Evolutionary conservation across 1,140 invertebrate species (phyloP), one percentile per base, ranked within the genome.

Genomic region (Pachyrhynchus sulphureomaculatus): DNA sequence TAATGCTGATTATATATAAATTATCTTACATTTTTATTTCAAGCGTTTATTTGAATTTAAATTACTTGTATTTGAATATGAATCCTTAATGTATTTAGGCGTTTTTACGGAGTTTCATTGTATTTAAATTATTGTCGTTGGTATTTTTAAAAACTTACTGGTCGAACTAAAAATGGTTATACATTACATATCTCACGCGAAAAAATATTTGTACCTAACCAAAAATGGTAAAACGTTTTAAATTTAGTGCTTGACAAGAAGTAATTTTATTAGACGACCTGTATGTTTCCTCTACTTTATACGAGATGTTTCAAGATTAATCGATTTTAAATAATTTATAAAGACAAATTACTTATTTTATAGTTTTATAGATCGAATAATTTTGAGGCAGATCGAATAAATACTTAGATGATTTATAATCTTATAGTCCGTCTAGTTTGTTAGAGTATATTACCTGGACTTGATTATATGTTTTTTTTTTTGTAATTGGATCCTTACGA

Each of bases 381-480:
- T 39, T 39, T 39, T 18, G 13, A 15, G 6, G 0, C 36, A 39
- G 10, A 4, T n/a, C 6, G 6, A 6, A 17, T 15, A 39, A 17
- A 39, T 39, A 44, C 15, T 44, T n/a, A 10, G 20, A 18, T 39
- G 4, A 44, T 18, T 44, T 44, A 44, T 18, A 44, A 20, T 23
- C 3, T 44, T 44, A 44, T 44, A 44, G 15, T 44, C 41, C 15
- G 29, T 26, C 33, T 29, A 24, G 36, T 33, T 37, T 51, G 36
- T 49, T 42, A 59, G 36, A 51, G 21, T 47, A 34, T 33, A 41
- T 48, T 59, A 59, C 10, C 36, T 48, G 34, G 20, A 33, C 23
- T 15, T 59, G 18, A 33, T 18, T 59, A 41, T 51, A 41, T 12
- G 15, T n/a, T 48, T 59, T 49, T 12, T 51, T 17, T 51, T 37